These are phyloP conservation scores for Xestia xanthographa DNA, from an alignment of 2,888 invertebrate species.

Conservation along the genomic window DNA sequence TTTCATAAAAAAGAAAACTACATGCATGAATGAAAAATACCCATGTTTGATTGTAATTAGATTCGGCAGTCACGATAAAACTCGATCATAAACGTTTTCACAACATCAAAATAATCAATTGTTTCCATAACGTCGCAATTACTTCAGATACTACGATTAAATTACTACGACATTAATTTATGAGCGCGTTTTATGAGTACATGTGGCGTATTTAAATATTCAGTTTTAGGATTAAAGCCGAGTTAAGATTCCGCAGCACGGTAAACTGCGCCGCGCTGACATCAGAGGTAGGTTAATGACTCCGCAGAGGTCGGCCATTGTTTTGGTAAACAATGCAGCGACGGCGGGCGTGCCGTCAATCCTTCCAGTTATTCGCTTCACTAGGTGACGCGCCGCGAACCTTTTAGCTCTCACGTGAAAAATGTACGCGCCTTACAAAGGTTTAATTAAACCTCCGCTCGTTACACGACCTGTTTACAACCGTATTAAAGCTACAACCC, in stretches of 20 bases:
- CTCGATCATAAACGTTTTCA: constrained; percentile 40
- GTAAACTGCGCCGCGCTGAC: constrained; percentile 73
- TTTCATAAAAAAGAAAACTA: constrained; percentile 5
- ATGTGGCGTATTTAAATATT: constrained; percentile 61
- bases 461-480: constrained; percentile 62
- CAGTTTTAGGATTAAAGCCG: constrained; percentile 71
- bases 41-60: constrained; percentile 38
- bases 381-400: constrained; percentile 82
- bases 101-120: constrained; percentile 52
- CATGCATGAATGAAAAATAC: constrained; percentile 16
- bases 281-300: constrained; percentile 89
- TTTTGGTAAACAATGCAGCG: constrained; percentile 88
- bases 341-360: constrained; percentile 82
- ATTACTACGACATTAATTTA: constrained; percentile 43
- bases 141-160: constrained; percentile 39
- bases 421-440: constrained; percentile 73
- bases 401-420: constrained; percentile 81
- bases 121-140: constrained; percentile 42
- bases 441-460: constrained; percentile 70
- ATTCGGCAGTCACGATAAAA: constrained; percentile 41
- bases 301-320: constrained; percentile 88
- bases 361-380: constrained; percentile 85
- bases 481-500: constrained; percentile 52
- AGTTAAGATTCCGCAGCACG: constrained; percentile 75
- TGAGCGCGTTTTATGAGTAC: constrained; percentile 29